A percentile compares a stretch with the other conserved stretches of the same genome.
Conservation (phyloP, 1,140 invertebrate species). For the Ceratina japonica region DNA sequence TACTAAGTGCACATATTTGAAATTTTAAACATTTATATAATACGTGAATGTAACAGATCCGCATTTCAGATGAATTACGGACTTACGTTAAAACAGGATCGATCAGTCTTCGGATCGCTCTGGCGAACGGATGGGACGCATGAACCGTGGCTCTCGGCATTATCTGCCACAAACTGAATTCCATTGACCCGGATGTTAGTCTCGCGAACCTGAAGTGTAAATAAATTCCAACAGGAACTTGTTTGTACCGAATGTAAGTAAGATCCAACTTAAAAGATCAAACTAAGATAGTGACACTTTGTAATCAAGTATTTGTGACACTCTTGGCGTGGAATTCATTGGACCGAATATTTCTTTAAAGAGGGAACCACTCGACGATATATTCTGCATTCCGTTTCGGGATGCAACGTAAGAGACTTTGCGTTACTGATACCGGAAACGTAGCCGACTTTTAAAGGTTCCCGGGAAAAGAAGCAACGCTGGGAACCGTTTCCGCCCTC, state of each 20-base stretch:
- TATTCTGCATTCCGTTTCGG: neutral
- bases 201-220: neutral
- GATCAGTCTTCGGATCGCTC: neutral
- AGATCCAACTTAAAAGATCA: no score
- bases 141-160: neutral
- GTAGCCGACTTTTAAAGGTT: slow-evolving; percentile 17
- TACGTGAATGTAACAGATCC: no score
- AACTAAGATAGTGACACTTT: no score
- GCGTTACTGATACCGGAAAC: slow-evolving; percentile 26
- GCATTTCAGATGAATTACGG: no score
- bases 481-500: slow-evolving; percentile 29
- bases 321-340: no score
- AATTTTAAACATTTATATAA: no score
- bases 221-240: neutral
- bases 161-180: neutral
- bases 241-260: neutral
- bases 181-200: neutral
- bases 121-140: neutral
- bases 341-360: neutral
- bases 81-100: neutral
- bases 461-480: slow-evolving; percentile 9
- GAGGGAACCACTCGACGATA: no score
- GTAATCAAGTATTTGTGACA: no score
- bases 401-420: neutral
- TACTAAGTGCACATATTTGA: no score